These are phyloP conservation scores for Orchestes rusci DNA, from an alignment of 2,888 invertebrate species.

Conservation along the genomic window DNA sequence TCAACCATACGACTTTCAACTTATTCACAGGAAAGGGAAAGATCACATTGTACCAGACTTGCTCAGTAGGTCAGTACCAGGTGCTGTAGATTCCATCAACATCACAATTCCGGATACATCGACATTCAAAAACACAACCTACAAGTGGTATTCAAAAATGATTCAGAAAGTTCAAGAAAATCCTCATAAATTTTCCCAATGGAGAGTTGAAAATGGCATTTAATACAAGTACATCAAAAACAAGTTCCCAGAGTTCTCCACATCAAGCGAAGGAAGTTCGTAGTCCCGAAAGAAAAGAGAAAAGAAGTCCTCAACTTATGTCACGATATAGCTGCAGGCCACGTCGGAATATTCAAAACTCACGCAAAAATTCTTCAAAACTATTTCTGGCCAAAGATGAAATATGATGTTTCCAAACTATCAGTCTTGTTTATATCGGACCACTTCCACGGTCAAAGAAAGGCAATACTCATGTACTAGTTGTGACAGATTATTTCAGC, in stretches of 20 bases:
- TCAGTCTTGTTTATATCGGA: constrained; percentile 4
- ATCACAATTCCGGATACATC: not conserved
- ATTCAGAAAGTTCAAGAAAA: not conserved
- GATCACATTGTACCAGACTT: not conserved
- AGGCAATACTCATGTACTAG: constrained; percentile 2
- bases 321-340: constrained; percentile 6
- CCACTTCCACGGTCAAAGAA: not conserved
- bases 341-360: constrained; percentile 4
- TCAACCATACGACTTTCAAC: not conserved
- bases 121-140: not conserved
- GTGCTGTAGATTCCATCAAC: not conserved
- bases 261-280: not conserved
- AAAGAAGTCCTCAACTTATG: no score
- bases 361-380: not conserved
- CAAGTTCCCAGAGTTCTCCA: not conserved
- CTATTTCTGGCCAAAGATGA: constrained; percentile 4
- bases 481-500: constrained; percentile 7
- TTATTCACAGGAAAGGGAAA: not conserved
- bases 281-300: not conserved
- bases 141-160: not conserved
- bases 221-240: not conserved
- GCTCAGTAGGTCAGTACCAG: not conserved
- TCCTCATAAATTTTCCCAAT: not conserved
- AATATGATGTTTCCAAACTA: not conserved
- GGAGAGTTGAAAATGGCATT: not conserved